These are phyloP conservation scores for Vanacampus margaritifer DNA, from an alignment of 2,113 vertebrate species.

Conservation along the genomic window DNA sequence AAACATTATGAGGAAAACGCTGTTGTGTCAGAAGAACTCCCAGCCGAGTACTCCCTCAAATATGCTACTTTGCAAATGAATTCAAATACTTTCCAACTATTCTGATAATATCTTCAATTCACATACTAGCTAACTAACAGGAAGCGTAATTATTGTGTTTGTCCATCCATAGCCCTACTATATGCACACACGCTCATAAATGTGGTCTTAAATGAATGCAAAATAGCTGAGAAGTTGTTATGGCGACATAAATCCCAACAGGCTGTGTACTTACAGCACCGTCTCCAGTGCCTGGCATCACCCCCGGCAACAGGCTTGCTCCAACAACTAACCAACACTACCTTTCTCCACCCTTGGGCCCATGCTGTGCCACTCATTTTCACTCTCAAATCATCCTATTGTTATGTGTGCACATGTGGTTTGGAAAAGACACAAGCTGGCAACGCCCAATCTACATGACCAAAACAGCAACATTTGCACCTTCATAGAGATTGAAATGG, in stretches of 20 bases:
- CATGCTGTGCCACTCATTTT: slow-evolving; percentile 51
- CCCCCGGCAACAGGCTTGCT: slow-evolving; percentile 67
- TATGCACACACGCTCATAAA: slow-evolving; percentile 6
- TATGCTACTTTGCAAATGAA: neutral
- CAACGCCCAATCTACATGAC: slow-evolving; percentile 40
- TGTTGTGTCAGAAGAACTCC: slow-evolving; percentile 22
- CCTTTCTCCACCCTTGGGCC: slow-evolving; percentile 51
- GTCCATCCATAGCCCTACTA: slow-evolving; percentile 17
- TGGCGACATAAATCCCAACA: slow-evolving; percentile 70
- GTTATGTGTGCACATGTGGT: slow-evolving; percentile 28
- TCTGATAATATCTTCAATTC: neutral
- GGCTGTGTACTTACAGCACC: slow-evolving; percentile 52
- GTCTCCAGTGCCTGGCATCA: slow-evolving; percentile 64
- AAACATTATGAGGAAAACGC: slow-evolving; percentile 11
- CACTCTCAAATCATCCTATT: slow-evolving; percentile 58
- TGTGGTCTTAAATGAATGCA: slow-evolving; percentile 53
- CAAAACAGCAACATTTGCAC: slow-evolving; percentile 42
- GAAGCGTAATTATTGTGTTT: slow-evolving; percentile 19
- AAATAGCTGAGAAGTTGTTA: slow-evolving; percentile 70
- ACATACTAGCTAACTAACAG: neutral
- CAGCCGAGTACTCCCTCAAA: neutral
- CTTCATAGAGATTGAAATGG: slow-evolving; percentile 45
- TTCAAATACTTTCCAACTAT: slow-evolving; percentile 6
- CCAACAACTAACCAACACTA: slow-evolving; percentile 58
- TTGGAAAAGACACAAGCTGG: slow-evolving; percentile 30